Base-by-base conservation (phyloP, 2,888 invertebrate species). In the Vesta saturnalis region DNA sequence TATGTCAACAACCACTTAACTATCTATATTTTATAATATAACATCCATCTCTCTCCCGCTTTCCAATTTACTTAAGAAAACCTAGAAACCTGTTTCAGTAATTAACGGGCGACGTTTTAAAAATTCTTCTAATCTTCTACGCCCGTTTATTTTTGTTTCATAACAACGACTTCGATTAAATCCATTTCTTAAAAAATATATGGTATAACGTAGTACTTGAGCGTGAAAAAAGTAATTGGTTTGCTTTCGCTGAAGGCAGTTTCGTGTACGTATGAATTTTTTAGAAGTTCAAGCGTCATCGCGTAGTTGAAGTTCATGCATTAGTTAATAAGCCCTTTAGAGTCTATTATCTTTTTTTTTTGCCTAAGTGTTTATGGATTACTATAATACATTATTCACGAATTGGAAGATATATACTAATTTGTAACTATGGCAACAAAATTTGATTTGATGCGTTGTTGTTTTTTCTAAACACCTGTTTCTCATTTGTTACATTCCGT, bases 261-360 rank as follows among this genome's bases (percentile, higher is more conserved):
- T 64, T 64, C 64, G 52, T 60, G 64, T 64, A 18, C 14, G 14
- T n/a, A 64, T 68, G 64, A 68, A 68, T 68, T 60, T 60, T 68
- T 68, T 64, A 68, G 52, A 8, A 64, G 39, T 43, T 15, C 35
- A 47, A 63, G 68, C 59, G 60, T 60, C 56, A 64, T 64, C 64
- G 56, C 60, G 60, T 21, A 59, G 49, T 46, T 68, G 43, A 52
- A 65, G 56, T 49, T 68, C 68, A 68, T 68, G 61, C 60, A 68
- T 68, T 68, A 30, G 60, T 68, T 64, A 68, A 60, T 64, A 55
- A 54, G 62, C 60, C 21, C 68, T 68, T 52, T 46, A 55, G 65
- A 46, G 43, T 23, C 54, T 46, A 65, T 60, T 56, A 47, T 57
- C 57, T 16, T 23, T 62, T 55, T 52, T 15, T 56, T 39, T 39